Percentiles rank a stretch among this genome's conserved stretches.
Evolutionary conservation across 2,113 vertebrate species (phyloP).

Genomic region (Pleuronectes platessa): DNA sequence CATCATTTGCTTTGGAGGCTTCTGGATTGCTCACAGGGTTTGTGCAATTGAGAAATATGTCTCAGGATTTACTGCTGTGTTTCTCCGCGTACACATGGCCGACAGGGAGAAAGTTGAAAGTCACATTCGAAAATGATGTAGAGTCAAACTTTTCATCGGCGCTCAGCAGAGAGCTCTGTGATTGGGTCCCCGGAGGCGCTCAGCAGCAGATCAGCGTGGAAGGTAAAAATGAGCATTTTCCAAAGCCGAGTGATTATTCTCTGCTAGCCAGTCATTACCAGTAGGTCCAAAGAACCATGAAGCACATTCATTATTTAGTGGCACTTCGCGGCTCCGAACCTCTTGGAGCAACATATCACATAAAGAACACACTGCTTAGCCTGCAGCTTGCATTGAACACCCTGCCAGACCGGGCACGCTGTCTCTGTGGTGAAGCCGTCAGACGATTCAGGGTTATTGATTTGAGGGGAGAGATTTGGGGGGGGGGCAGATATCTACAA

Average conservation of each 20-base stretch:
- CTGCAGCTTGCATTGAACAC: conserved; percentile 28
- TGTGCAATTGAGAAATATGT: conserved; percentile 17
- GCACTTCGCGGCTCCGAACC: conserved; percentile 29
- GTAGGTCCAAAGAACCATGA: conserved; percentile 34
- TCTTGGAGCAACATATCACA: conserved; percentile 30
- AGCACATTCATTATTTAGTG: conserved; percentile 58
- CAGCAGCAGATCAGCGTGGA: conserved; percentile 33
- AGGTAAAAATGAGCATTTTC: conserved; percentile 45
- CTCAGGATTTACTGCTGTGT: conserved; percentile 33
- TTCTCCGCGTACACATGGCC: neutral
- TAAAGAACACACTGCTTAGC: conserved; percentile 24
- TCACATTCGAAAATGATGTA: conserved; percentile 30
- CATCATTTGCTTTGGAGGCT: conserved; percentile 1
- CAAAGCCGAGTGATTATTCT: conserved; percentile 57
- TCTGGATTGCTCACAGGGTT: conserved; percentile 6
- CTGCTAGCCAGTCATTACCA: conserved; percentile 44
- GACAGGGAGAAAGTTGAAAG: conserved; percentile 27
- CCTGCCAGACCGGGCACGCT: conserved; percentile 25
- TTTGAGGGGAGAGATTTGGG: conserved; percentile 47
- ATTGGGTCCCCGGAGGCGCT: conserved; percentile 35
- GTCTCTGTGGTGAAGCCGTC: conserved; percentile 40
- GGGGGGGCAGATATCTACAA: conserved; percentile 38
- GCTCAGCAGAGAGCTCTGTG: conserved; percentile 25
- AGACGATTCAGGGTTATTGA: conserved; percentile 58
- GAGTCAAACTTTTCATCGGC: conserved; percentile 49